Percentiles rank a stretch among this genome's conserved stretches.
Conservation (phyloP, 1,140 invertebrate species). For the Cardiocondyla obscurior region DNA sequence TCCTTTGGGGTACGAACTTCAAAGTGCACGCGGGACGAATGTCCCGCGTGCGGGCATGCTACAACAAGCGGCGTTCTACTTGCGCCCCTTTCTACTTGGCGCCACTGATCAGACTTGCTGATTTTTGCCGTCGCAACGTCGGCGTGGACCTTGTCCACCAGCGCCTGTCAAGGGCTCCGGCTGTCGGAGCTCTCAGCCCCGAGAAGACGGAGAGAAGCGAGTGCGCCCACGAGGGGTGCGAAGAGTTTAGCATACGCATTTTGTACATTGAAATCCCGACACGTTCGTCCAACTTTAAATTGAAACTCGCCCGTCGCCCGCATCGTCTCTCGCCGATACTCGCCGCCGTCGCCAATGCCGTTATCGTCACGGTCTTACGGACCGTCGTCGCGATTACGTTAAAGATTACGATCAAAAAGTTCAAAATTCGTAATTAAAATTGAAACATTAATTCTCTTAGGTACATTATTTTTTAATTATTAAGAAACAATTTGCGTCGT, state of each 20-base stretch:
- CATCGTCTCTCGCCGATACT: slow-evolving; percentile 51
- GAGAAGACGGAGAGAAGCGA: slow-evolving; percentile 62
- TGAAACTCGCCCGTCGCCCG: slow-evolving; percentile 74
- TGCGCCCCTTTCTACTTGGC: slow-evolving; percentile 73
- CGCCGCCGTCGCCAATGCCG: slow-evolving; percentile 4
- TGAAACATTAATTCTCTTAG: background rate
- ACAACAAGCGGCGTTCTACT: slow-evolving; percentile 62
- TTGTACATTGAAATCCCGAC: slow-evolving; percentile 81
- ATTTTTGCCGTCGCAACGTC: slow-evolving; percentile 76
- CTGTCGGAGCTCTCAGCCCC: slow-evolving; percentile 62
- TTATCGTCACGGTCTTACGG: background rate
- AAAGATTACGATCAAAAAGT: background rate
- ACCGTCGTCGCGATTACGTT: background rate
- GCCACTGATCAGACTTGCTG: slow-evolving; percentile 81
- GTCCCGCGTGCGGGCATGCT: slow-evolving; percentile 59
- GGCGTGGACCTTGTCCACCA: slow-evolving; percentile 73
- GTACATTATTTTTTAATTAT: no score
- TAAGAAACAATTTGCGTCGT: no score
- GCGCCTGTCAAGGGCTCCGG: slow-evolving; percentile 60
- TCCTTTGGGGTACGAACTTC: slow-evolving; percentile 69
- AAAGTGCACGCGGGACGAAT: slow-evolving; percentile 69
- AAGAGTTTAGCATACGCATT: slow-evolving; percentile 83
- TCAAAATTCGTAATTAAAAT: background rate
- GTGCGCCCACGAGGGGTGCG: slow-evolving; percentile 69
- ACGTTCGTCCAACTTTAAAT: slow-evolving; percentile 81